A percentile compares a stretch with the other conserved stretches of the same genome.
Conservation (phyloP, 2,113 vertebrate genomes). For the Monopterus albus region DNA sequence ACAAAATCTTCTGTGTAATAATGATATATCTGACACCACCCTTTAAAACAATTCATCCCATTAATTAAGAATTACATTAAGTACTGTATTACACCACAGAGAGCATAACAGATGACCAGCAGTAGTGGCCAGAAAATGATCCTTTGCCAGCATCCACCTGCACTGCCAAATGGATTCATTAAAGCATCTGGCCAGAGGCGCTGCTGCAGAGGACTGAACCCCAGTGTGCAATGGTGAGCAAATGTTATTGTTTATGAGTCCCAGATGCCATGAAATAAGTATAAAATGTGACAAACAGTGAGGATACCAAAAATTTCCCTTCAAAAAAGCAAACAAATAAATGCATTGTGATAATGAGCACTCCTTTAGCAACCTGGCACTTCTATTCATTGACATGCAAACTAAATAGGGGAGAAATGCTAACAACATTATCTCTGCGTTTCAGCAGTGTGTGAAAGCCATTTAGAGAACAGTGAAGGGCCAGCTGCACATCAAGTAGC, state of each 20-base stretch:
- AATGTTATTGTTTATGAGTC: background rate
- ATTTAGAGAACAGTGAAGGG: constrained; percentile 23
- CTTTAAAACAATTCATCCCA: no score
- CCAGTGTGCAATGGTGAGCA: constrained; percentile 3
- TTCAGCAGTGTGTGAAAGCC: constrained; percentile 26
- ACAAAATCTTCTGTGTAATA: constrained; percentile 1
- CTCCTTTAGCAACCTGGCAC: constrained; percentile 2
- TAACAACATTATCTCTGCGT: constrained; percentile 1
- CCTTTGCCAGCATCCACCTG: constrained; percentile 23
- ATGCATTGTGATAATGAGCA: background rate
- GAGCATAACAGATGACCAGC: constrained; percentile 16
- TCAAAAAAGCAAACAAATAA: background rate
- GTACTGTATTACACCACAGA: constrained; percentile 7
- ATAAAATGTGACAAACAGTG: background rate
- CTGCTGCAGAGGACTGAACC: constrained; percentile 33
- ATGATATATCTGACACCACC: background rate
- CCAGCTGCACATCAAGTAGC: constrained; percentile 18
- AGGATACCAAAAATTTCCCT: background rate
- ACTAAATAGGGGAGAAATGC: constrained; percentile 4
- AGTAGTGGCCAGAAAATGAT: constrained; percentile 24
- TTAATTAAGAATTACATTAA: no score
- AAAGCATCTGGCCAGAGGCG: constrained; percentile 44
- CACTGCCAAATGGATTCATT: constrained; percentile 41
- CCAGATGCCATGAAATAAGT: constrained; percentile 10
- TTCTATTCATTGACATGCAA: constrained; percentile 17